Evolutionary conservation across 2,797 vertebrate species (phyloP), one percentile per base, ranked within the genome.

Genomic region (Sebastes kiyomatsui): DNA sequence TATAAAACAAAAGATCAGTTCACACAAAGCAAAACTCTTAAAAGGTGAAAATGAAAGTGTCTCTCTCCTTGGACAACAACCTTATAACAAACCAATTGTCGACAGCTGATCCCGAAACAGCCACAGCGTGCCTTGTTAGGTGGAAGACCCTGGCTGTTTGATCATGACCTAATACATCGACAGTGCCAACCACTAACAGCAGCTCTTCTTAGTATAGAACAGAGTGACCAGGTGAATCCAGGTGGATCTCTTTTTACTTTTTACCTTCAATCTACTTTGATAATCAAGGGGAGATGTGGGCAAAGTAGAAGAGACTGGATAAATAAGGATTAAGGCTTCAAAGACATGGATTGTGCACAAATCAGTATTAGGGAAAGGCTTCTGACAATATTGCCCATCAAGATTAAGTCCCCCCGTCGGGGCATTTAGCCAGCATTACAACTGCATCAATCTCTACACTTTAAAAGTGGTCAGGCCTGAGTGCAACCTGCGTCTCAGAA

Each of bases 271-370:
- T 74, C 80, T 62, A 68, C 83, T 74, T 80, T 79, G 77, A 81
- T 79, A 82, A 88, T 81, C 62, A 87, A 79, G 38, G 7, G 20
- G 20, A 64, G 65, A 32, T 68, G 80, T 69, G 52, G 73, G 13
- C 32, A 62, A 82, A 84, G 58, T 14, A 32, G 52, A 75, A 54
- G 52, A 81, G 70, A 78, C 71, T 18, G 81, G 81, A 87, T 84
- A 84, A 79, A 89, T 72, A 42, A 62, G 78, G 86, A 85, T 88
- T 85, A 84, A 77, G 59, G 75, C 74, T 61, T 85, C 87, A 82
- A 80, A 85, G 74, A 73, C 77, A 77, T 14, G 77, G 82, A 85
- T 56, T 82, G 72, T 77, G 35, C 70, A 46, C 54, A 79, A 72
- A 54, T 85, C 75, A 55, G 69, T 75, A 69, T 69, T 6, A 75